These are phyloP conservation scores for Temnopleurus reevesii DNA, from an alignment of 53 echinoderm and acorn worm genomes.

Conservation along the genomic window DNA sequence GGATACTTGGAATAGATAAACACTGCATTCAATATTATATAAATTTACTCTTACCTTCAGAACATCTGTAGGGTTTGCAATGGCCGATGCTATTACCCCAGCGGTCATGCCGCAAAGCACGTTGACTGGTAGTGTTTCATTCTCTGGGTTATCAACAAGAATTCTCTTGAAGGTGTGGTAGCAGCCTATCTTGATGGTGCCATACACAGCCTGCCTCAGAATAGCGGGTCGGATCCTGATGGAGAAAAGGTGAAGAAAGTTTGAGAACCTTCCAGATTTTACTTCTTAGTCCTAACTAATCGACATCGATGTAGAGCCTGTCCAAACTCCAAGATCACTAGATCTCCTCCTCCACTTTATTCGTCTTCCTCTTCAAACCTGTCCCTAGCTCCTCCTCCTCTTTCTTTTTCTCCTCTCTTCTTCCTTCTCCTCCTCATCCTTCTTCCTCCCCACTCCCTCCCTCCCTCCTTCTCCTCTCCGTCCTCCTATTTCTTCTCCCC, in stretches of 20 bases:
- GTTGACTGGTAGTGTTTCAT: constrained; percentile 86
- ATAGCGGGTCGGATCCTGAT: constrained; percentile 85
- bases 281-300: too few relatives aligned
- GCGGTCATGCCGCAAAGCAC: constrained; percentile 89
- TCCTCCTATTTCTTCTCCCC: neutral
- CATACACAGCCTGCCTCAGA: constrained; percentile 91
- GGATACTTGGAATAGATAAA: too few relatives aligned
- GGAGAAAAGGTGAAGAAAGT: neutral
- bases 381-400: neutral
- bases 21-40: too few relatives aligned
- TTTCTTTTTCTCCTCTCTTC: neutral
- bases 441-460: neutral
- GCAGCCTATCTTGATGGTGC: constrained; percentile 98
- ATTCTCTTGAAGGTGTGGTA: constrained; percentile 95
- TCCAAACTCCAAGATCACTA: too few relatives aligned
- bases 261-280: neutral
- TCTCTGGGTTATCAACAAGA: constrained; percentile 83
- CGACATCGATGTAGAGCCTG: too few relatives aligned
- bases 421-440: neutral
- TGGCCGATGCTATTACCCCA: constrained; percentile 85
- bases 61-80: constrained; percentile 98
- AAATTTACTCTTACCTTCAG: constrained; percentile 68
- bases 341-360: too few relatives aligned
- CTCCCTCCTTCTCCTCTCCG: too few relatives aligned
- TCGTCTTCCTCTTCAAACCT: too few relatives aligned